Conservation (phyloP, 2,888 invertebrate genomes). For the Agrochola litura region DNA sequence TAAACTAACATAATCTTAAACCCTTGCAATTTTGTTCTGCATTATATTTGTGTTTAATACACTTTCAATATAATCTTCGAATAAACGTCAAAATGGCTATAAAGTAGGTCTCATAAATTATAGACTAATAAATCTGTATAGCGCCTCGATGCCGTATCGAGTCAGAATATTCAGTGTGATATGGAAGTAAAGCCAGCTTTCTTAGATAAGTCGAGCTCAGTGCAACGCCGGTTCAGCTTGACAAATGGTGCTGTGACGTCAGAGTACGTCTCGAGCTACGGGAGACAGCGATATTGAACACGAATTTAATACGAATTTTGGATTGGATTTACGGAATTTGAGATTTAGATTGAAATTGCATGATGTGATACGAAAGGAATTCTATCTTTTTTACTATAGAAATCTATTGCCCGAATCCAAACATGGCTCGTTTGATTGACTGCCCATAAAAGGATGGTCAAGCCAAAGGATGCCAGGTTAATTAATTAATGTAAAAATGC, state of each 20-base stretch:
- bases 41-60: constrained; percentile 61
- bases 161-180: constrained; percentile 81
- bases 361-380: constrained; percentile 12
- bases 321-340: constrained; percentile 29
- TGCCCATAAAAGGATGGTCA: neutral
- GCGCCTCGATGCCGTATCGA: constrained; percentile 75
- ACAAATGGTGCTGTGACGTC: constrained; percentile 86
- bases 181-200: constrained; percentile 81
- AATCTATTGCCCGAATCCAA: neutral
- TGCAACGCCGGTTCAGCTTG: constrained; percentile 82
- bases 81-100: constrained; percentile 67
- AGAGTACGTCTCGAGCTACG: constrained; percentile 62
- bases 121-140: constrained; percentile 74
- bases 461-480: neutral
- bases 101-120: constrained; percentile 70
- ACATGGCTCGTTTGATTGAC: constrained; percentile 5
- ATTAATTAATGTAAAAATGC: constrained; percentile 10
- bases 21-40: constrained; percentile 44
- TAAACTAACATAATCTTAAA: constrained; percentile 46
- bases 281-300: constrained; percentile 61
- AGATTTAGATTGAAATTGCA: constrained; percentile 13
- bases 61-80: constrained; percentile 64
- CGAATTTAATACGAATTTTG: constrained; percentile 54
- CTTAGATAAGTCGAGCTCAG: constrained; percentile 84
- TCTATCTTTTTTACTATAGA: neutral